phyloP scores from a whole-genome alignment of 37 sponge, comb jelly and placozoan genomes.

The Mnemiopsis leidyi region DNA sequence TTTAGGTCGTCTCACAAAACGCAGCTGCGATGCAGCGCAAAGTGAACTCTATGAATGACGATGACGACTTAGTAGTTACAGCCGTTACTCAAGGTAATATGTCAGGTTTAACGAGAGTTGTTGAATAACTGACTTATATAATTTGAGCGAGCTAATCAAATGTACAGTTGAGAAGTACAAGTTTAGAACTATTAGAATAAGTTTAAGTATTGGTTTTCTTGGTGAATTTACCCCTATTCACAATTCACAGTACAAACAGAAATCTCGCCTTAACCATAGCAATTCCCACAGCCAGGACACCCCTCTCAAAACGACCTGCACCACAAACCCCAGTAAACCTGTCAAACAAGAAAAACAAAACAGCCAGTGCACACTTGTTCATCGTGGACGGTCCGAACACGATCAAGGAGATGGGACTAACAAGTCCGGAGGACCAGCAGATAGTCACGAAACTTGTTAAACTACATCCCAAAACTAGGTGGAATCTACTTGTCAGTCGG shows the following conservation, averaged over 20 bases:
- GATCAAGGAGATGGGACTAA: slow-evolving; percentile 38
- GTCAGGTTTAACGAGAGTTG: no score
- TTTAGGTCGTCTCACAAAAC: slow-evolving; percentile 14
- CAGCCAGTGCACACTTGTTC: slow-evolving; percentile 41
- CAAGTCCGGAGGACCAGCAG: slow-evolving; percentile 23
- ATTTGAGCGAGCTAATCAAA: no score
- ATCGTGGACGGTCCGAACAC: slow-evolving; percentile 51
- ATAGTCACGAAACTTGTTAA: slow-evolving; percentile 46
- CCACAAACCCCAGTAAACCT: not conserved
- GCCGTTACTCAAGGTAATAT: slow-evolving; percentile 60
- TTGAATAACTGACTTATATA: no score
- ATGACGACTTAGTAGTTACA: slow-evolving; percentile 43
- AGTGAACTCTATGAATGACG: not conserved
- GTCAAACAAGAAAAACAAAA: not conserved
- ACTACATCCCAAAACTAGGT: slow-evolving; percentile 55
- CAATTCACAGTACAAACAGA: no score
- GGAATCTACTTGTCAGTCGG: slow-evolving; percentile 43
- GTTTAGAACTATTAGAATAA: no score
- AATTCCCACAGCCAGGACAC: slow-evolving; percentile 27
- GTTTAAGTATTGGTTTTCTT: no score
- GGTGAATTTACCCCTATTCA: no score
- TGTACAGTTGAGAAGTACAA: no score
- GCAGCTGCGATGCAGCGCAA: not conserved
- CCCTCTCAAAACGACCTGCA: slow-evolving; percentile 40
- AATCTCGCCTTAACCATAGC: no score